Percentiles rank a stretch among this genome's conserved stretches.
Conservation (phyloP, 2,888 invertebrate genomes). For the Lochmaea capreae region DNA sequence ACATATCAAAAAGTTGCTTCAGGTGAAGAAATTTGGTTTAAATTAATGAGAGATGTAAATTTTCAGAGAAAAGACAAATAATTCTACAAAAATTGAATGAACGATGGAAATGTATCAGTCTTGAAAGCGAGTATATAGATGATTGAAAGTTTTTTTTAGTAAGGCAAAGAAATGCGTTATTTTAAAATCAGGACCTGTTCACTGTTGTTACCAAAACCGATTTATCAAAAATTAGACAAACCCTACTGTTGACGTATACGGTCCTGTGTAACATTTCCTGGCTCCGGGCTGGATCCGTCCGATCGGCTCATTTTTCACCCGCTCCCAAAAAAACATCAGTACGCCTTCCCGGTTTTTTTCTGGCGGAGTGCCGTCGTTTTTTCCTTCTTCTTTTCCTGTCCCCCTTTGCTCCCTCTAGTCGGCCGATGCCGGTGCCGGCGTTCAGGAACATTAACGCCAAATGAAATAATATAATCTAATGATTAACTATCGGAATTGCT, state of each 20-base stretch:
- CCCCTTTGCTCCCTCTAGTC: conserved; percentile 17
- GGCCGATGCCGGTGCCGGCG: conserved; percentile 43
- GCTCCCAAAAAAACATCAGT: conserved; percentile 59
- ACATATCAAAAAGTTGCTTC: too few relatives aligned
- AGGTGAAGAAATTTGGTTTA: too few relatives aligned
- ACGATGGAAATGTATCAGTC: too few relatives aligned
- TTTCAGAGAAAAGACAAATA: too few relatives aligned
- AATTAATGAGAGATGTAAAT: too few relatives aligned
- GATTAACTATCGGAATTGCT: conserved; percentile 40
- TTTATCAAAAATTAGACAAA: conserved; percentile 19
- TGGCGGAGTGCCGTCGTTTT: conserved; percentile 56
- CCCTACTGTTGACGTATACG: conserved; percentile 33
- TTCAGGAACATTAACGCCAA: conserved; percentile 57
- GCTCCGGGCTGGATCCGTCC: conserved; percentile 56
- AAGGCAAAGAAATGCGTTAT: neutral
- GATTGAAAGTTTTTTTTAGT: too few relatives aligned
- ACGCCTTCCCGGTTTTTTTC: conserved; percentile 61
- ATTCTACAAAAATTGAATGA: too few relatives aligned
- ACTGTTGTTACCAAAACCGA: neutral
- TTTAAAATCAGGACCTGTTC: conserved; percentile 8
- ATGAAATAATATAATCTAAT: conserved; percentile 51
- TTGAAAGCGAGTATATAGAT: too few relatives aligned
- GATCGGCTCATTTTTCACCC: conserved; percentile 61
- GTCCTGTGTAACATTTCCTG: conserved; percentile 53
- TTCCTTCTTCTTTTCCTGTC: conserved; percentile 45